These are phyloP conservation scores for Tenualosa ilisha DNA, from an alignment of 2,797 vertebrate genomes.

Conservation along the genomic window DNA sequence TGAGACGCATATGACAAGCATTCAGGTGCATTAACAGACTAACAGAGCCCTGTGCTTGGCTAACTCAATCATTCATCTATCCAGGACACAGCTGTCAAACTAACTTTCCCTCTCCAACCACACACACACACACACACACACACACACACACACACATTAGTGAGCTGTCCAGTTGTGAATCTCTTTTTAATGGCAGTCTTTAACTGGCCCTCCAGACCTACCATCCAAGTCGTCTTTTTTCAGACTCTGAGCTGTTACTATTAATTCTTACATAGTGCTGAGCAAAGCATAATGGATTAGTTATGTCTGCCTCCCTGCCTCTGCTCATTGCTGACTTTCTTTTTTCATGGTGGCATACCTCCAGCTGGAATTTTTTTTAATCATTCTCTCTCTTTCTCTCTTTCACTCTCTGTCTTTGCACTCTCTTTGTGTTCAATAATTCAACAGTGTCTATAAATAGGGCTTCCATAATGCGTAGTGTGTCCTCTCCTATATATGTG, in stretches of 20 bases:
- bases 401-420: background rate
- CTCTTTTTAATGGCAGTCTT: background rate
- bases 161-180: no score
- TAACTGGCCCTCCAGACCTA: background rate
- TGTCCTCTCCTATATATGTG: background rate
- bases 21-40: background rate
- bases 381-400: background rate
- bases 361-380: background rate
- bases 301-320: background rate
- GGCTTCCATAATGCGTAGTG: background rate
- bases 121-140: no score
- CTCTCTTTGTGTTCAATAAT: constrained; percentile 21
- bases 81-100: background rate
- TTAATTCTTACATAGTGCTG: background rate
- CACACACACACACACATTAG: no score
- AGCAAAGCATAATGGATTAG: background rate
- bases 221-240: no score
- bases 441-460: background rate
- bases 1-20: background rate
- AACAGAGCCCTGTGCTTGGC: background rate
- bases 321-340: background rate
- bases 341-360: no score
- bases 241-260: no score
- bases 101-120: background rate
- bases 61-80: background rate